Evolutionary conservation across 2,888 invertebrate genomes (phyloP), one percentile per base, ranked within the genome.

Genomic region (Sabatieria punctata): DNA sequence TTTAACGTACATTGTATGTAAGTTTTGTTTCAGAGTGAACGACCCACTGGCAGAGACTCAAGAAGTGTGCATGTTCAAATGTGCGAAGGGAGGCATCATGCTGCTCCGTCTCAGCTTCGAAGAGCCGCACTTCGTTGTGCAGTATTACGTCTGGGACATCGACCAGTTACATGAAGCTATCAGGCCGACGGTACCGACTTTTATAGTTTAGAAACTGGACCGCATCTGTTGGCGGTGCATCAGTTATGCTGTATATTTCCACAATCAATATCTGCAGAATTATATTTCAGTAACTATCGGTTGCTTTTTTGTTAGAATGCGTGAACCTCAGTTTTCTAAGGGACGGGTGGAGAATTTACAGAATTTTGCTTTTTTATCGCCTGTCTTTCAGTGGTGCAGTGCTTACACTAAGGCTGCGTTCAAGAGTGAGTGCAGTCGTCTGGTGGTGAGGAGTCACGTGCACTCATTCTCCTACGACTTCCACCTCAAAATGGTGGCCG

Each of bases 111-210:
- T 80, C 33, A 74, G 75, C 48, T 70, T 80, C 52, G 68, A 69
- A n/a, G 77, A 79, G 56, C 79, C 80, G 36, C 80, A 78, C 66
- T 78, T 80, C 62, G 75, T 74, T 52, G 75, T 77, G 2, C 77
- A 77, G 62, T 65, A 81, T 35, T 75, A 77, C 61, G 76, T 76
- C 2, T 71, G 79, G 50, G 79, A 80, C 61, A 75, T 75, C 41
- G 74, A 73, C 47, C 68, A 78, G 45, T 65, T 78, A 26, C 74
- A 75, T 57, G 44, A 49, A 24, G 49, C 45, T 3, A 13, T 22
- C 23, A n/a, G n/a, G n/a, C n/a, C n/a, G n/a, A n/a, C n/a, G n/a
- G n/a, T n/a, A n/a, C n/a, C n/a, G n/a, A n/a, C n/a, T n/a, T n/a
- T n/a, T n/a, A n/a, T n/a, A n/a, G n/a, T n/a, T n/a, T n/a, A n/a